Conservation (phyloP, 2,888 invertebrate genomes). For the Cosmia pyralina region DNA sequence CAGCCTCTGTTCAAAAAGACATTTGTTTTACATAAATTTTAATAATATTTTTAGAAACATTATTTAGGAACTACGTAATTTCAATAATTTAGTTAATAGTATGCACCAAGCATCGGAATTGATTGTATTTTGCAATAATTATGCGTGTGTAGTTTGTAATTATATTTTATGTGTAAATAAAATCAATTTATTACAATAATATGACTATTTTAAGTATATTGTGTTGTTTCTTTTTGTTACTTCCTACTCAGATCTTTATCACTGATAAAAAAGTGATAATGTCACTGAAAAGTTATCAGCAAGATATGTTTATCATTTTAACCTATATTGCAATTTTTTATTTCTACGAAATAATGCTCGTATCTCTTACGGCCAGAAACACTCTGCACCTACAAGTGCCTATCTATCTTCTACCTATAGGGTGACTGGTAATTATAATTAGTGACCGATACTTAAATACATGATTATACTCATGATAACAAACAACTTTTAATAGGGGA, state of each 20-base stretch:
- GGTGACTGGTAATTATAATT: too few relatives aligned
- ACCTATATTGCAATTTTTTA: neutral
- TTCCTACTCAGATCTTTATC: neutral
- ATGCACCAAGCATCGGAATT: conserved; percentile 48
- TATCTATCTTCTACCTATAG: too few relatives aligned
- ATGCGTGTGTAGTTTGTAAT: conserved; percentile 65
- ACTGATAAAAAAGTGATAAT: neutral
- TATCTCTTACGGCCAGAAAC: neutral
- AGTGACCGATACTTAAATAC: too few relatives aligned
- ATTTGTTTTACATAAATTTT: neutral
- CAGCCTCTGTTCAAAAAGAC: conserved; percentile 5
- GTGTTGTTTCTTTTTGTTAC: conserved; percentile 54
- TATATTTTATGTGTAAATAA: conserved; percentile 82
- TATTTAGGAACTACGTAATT: neutral
- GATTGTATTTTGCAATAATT: conserved; percentile 66
- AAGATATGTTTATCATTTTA: neutral
- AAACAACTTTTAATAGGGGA: too few relatives aligned
- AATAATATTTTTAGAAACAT: conserved; percentile 15
- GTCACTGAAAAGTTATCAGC: neutral
- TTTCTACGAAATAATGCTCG: fast-evolving
- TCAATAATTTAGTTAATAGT: conserved; percentile 13
- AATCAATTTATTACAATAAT: conserved; percentile 85
- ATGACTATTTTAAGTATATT: conserved; percentile 75
- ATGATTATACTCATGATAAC: too few relatives aligned
- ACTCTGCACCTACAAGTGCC: neutral